These are phyloP conservation scores for Melanotus villosus DNA, from an alignment of 2,888 invertebrate genomes.

Conservation along the genomic window DNA sequence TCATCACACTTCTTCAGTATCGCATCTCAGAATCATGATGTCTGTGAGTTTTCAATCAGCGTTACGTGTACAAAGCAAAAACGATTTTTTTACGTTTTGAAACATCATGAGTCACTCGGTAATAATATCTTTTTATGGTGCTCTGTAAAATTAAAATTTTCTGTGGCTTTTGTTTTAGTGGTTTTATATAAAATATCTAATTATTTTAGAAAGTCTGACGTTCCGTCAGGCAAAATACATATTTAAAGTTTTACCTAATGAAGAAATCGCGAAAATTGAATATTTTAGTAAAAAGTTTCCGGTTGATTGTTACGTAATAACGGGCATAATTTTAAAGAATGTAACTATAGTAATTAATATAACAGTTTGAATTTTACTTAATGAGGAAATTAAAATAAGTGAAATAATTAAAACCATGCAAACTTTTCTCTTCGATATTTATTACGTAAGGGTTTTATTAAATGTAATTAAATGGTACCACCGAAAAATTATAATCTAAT, in stretches of 20 bases:
- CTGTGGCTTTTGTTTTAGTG: constrained; percentile 46
- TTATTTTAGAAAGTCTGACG: constrained; percentile 45
- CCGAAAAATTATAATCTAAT: no score
- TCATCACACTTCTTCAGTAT: not conserved
- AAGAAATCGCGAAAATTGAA: constrained; percentile 16
- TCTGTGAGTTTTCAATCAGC: constrained; percentile 35
- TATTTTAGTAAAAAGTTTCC: not conserved
- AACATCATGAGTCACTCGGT: constrained; percentile 43
- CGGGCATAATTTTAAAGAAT: not conserved
- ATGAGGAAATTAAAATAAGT: constrained; percentile 7
- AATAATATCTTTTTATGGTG: constrained; percentile 43
- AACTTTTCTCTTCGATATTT: not conserved
- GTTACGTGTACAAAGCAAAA: constrained; percentile 35
- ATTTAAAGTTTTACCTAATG: not conserved
- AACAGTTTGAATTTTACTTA: constrained; percentile 12
- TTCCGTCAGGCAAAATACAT: constrained; percentile 26
- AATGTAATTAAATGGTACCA: not conserved
- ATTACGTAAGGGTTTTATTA: not conserved
- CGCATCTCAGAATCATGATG: not conserved
- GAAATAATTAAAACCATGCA: constrained; percentile 1
- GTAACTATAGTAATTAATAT: constrained; percentile 4
- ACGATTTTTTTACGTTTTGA: constrained; percentile 28
- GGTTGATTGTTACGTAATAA: not conserved
- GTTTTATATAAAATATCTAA: constrained; percentile 46
- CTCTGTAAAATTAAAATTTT: constrained; percentile 47